Percentiles rank a stretch among this genome's conserved stretches.
Conservation (phyloP, 2,113 vertebrate genomes). For the Polypterus senegalus region DNA sequence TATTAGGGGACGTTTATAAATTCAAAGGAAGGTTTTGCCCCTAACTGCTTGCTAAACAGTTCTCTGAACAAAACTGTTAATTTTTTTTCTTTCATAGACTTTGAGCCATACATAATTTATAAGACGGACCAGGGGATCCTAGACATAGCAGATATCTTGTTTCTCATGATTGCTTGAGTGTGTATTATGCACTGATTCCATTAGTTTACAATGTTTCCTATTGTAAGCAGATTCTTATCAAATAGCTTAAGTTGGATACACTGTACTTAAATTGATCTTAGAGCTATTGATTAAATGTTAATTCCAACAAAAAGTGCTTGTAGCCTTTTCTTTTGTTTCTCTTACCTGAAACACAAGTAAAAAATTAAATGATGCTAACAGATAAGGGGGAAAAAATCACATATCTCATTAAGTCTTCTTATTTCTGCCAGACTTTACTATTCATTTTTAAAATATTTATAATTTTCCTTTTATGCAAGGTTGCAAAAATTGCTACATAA, state of each 20-base stretch:
- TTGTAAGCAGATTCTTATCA: conserved; percentile 2
- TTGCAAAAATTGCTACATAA: too few relatives aligned
- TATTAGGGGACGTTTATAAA: too few relatives aligned
- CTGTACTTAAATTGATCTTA: neutral
- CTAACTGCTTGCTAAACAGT: neutral
- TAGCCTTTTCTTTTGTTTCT: too few relatives aligned
- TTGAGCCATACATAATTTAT: neutral
- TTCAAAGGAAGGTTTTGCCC: too few relatives aligned
- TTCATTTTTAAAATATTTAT: too few relatives aligned
- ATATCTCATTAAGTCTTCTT: too few relatives aligned
- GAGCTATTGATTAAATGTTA: neutral
- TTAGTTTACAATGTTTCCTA: neutral
- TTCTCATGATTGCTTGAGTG: neutral
- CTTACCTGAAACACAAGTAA: too few relatives aligned
- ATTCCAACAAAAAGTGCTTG: too few relatives aligned
- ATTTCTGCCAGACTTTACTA: too few relatives aligned
- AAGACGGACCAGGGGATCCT: neutral
- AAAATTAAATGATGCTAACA: too few relatives aligned
- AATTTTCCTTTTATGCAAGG: too few relatives aligned
- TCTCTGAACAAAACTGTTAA: neutral
- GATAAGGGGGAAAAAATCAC: too few relatives aligned
- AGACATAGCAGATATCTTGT: neutral
- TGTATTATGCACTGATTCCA: neutral
- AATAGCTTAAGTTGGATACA: neutral
- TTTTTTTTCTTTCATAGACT: neutral